Conservation (phyloP, 1,140 invertebrate species). For the Melanaphis sacchari region DNA sequence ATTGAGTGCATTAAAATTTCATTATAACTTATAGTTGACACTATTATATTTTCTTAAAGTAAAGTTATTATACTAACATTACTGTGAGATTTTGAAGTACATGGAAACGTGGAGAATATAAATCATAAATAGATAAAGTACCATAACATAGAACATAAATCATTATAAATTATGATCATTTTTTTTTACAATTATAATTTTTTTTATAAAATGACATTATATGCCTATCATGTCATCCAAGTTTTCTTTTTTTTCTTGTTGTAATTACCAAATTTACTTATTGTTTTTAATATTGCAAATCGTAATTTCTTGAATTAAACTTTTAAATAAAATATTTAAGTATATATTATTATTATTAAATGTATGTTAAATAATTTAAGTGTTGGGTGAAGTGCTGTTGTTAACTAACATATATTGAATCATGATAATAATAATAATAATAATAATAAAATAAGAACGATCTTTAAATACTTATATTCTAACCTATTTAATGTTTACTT, state of each 20-base stretch:
- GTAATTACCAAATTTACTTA: not conserved
- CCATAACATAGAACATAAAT: not conserved
- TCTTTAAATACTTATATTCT: no score
- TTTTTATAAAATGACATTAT: not conserved
- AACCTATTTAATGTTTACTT: no score
- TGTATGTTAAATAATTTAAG: not conserved
- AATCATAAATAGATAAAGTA: not conserved
- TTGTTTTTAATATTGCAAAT: not conserved
- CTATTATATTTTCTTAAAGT: not conserved
- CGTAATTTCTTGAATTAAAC: not conserved
- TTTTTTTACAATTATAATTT: not conserved
- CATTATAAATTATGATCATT: not conserved
- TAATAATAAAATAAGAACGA: not conserved
- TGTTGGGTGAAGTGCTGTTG: not conserved
- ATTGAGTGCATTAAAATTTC: conserved; percentile 12
- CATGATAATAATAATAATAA: not conserved
- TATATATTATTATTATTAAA: no score
- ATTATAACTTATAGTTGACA: conserved; percentile 18
- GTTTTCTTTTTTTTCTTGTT: not conserved
- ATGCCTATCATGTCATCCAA: not conserved
- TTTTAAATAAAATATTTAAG: not conserved
- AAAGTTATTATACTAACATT: not conserved
- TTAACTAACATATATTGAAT: not conserved
- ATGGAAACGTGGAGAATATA: not conserved
- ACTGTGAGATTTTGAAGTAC: not conserved